Percentiles rank a stretch among this genome's conserved stretches.
Conservation (phyloP, 1,140 invertebrate species). For the Acromyrmex echinatior region DNA sequence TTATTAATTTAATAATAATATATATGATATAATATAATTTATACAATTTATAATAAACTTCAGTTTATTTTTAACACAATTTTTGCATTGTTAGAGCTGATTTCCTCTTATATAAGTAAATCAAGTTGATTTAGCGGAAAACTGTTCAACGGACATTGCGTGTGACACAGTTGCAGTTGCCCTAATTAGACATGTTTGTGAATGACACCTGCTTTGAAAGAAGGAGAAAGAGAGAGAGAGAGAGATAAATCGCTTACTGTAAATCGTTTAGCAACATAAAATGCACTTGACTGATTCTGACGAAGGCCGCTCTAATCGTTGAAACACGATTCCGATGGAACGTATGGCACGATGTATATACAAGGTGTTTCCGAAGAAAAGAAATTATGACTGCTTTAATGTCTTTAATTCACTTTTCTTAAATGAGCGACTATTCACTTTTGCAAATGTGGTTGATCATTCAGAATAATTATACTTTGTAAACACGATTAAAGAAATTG, state of each 20-base stretch:
- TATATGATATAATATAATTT: neutral
- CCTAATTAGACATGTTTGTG: conserved; percentile 36
- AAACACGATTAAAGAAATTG: neutral
- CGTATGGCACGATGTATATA: neutral
- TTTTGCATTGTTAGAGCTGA: neutral
- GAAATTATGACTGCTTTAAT: neutral
- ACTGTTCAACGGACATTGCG: neutral
- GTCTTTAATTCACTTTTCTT: neutral
- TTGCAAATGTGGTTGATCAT: neutral
- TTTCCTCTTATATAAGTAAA: neutral
- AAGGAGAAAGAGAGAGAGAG: neutral
- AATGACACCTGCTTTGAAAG: conserved; percentile 23
- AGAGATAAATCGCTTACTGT: neutral
- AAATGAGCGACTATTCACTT: conserved; percentile 7
- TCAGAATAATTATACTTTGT: neutral
- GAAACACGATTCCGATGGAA: neutral
- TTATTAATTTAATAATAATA: no score
- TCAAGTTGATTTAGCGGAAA: neutral
- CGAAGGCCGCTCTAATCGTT: neutral
- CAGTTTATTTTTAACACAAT: neutral
- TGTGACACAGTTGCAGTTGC: conserved; percentile 6
- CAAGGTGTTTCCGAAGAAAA: neutral
- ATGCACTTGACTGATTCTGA: conserved; percentile 3
- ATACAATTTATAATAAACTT: neutral
- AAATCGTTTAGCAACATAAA: conserved; percentile 46